Conservation (phyloP, 2,888 invertebrate genomes). For the Epistrophella euchroma region DNA sequence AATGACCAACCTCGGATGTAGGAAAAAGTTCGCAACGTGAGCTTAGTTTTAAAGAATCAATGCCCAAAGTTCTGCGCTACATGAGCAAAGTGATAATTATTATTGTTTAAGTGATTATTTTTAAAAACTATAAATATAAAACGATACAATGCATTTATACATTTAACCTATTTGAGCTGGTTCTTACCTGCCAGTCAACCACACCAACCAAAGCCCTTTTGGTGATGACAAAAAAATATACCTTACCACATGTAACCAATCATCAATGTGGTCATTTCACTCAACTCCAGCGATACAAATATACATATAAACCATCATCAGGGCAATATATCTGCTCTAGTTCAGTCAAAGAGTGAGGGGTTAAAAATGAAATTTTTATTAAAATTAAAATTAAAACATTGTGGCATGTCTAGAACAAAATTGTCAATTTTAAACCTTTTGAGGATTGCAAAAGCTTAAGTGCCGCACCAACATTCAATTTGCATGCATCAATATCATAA, state of each 20-base stretch:
- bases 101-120: background rate
- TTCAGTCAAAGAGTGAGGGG: too few relatives aligned
- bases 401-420: slow-evolving; percentile 66
- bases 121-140: background rate
- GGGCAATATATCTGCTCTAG: background rate
- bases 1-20: too few relatives aligned
- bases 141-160: background rate
- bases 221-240: background rate
- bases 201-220: background rate
- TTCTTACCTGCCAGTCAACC: background rate
- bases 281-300: background rate
- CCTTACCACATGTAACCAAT: slow-evolving; percentile 53
- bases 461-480: slow-evolving; percentile 67
- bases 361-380: slow-evolving; percentile 57
- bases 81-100: too few relatives aligned
- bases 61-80: too few relatives aligned
- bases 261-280: slow-evolving; percentile 56
- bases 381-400: slow-evolving; percentile 58
- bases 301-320: background rate
- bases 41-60: too few relatives aligned
- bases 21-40: too few relatives aligned
- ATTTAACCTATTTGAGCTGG: background rate
- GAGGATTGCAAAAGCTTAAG: slow-evolving; percentile 71
- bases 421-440: slow-evolving; percentile 74
- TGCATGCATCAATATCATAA: slow-evolving; percentile 67